A percentile compares a stretch with the other conserved stretches of the same genome.
phyloP scores from a whole-genome alignment of 2,113 vertebrate species.

The Gyps fulvus region DNA sequence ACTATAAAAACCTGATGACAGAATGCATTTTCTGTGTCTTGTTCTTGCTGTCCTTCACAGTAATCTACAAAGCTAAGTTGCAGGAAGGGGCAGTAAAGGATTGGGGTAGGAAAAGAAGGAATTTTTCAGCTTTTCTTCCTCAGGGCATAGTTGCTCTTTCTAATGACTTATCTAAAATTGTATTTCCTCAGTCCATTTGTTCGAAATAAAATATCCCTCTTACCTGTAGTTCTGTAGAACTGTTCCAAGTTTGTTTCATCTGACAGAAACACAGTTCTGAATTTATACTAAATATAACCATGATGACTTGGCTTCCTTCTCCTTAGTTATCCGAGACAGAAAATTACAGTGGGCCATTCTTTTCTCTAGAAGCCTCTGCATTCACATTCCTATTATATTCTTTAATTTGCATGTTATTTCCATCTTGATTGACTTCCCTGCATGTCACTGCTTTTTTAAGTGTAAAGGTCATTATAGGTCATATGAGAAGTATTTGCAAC shows the following conservation, averaged over 20 bases:
- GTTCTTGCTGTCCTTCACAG: background rate
- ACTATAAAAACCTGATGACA: background rate
- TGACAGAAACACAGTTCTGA: background rate
- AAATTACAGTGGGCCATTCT: background rate
- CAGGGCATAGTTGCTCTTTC: background rate
- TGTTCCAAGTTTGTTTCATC: background rate
- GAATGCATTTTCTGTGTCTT: background rate
- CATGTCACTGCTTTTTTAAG: background rate
- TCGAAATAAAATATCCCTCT: background rate
- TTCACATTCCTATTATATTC: background rate
- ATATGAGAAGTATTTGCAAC: background rate
- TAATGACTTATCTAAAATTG: background rate
- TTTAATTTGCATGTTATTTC: background rate
- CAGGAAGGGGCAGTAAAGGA: background rate
- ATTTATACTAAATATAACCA: background rate
- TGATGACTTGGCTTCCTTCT: background rate
- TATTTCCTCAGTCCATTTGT: background rate
- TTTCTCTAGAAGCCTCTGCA: background rate
- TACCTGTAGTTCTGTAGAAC: background rate
- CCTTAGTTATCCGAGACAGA: background rate
- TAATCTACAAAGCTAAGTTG: background rate
- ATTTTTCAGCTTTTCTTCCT: background rate
- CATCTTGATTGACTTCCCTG: background rate
- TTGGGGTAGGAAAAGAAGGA: background rate
- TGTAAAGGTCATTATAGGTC: background rate